phyloP scores from a whole-genome alignment of 1,140 invertebrate species.

The Mercenaria mercenaria region DNA sequence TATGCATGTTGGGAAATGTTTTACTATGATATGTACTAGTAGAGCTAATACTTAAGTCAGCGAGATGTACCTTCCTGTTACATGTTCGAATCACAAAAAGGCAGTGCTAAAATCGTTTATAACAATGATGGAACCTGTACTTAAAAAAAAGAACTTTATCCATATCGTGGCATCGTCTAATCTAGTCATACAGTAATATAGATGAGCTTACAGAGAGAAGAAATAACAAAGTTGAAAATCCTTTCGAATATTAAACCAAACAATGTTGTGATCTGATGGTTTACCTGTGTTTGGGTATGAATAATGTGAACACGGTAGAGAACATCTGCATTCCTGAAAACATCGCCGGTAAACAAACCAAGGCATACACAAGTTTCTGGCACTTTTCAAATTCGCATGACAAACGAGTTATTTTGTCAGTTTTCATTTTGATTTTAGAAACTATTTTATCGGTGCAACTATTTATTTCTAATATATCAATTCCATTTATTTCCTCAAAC shows the following conservation, averaged over 20 bases:
- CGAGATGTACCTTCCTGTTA: too few relatives aligned
- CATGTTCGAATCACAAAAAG: neutral
- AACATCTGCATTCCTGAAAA: slow-evolving; percentile 91
- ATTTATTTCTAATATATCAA: too few relatives aligned
- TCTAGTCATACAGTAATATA: neutral
- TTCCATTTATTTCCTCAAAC: too few relatives aligned
- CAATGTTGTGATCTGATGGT: neutral
- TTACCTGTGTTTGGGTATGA: slow-evolving; percentile 70
- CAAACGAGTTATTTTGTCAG: slow-evolving; percentile 93
- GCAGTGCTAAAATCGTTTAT: neutral
- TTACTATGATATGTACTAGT: too few relatives aligned
- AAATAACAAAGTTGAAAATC: too few relatives aligned
- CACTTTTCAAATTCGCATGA: slow-evolving; percentile 95
- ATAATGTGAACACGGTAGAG: slow-evolving; percentile 83
- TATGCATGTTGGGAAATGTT: too few relatives aligned
- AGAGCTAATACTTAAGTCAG: too few relatives aligned
- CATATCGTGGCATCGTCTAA: too few relatives aligned
- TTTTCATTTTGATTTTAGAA: slow-evolving; percentile 90
- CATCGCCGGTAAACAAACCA: slow-evolving; percentile 92
- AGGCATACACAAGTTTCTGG: slow-evolving; percentile 93
- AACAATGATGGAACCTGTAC: neutral
- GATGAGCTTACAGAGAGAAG: too few relatives aligned
- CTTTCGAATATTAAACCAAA: neutral
- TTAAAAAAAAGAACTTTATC: neutral
- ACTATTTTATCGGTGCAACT: too few relatives aligned